Percentiles rank a stretch among this genome's conserved stretches.
These are phyloP conservation scores for Rosalia funebris DNA, from an alignment of 2,888 invertebrate species.

Conservation along the genomic window DNA sequence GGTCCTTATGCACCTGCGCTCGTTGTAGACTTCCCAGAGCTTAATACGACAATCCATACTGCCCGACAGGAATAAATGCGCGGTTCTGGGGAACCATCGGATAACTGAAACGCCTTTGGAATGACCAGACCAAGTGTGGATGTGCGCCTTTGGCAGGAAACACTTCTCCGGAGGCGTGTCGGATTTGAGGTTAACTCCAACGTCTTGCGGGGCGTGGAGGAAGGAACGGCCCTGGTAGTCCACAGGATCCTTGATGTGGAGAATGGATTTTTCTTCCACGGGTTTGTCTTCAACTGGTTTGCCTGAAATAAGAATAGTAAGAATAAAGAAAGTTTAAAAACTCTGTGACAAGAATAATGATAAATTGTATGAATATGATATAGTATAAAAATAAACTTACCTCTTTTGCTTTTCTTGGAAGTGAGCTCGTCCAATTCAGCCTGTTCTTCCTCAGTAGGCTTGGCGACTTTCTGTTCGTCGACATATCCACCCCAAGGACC, in stretches of 20 bases:
- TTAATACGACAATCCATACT: slow-evolving; percentile 98
- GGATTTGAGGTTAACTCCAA: slow-evolving; percentile 87
- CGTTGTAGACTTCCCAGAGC: slow-evolving; percentile 98
- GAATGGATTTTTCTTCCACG: slow-evolving; percentile 92
- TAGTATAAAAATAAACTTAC: slow-evolving; percentile 53
- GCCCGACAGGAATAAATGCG: slow-evolving; percentile 93
- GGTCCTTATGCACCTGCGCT: slow-evolving; percentile 90
- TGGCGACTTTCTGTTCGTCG: slow-evolving; percentile 88
- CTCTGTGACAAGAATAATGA: too few species aligned
- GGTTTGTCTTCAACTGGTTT: slow-evolving; percentile 91
- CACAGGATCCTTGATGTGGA: slow-evolving; percentile 89
- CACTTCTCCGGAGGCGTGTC: slow-evolving; percentile 93
- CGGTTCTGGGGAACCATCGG: slow-evolving; percentile 93
- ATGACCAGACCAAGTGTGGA: slow-evolving; percentile 97
- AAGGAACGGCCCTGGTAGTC: slow-evolving; percentile 98
- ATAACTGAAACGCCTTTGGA: slow-evolving; percentile 95
- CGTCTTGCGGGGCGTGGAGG: slow-evolving; percentile 91
- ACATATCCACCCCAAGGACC: slow-evolving; percentile 98
- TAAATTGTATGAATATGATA: too few species aligned
- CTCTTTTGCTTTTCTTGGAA: slow-evolving; percentile 89
- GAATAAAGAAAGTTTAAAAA: not conserved
- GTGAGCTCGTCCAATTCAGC: slow-evolving; percentile 94
- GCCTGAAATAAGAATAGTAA: slow-evolving; percentile 26
- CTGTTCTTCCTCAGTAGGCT: slow-evolving; percentile 93
- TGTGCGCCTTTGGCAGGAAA: slow-evolving; percentile 94